These are phyloP conservation scores for Petrocephalus microphthalmus DNA, from an alignment of 2,113 vertebrate species.

Conservation along the genomic window DNA sequence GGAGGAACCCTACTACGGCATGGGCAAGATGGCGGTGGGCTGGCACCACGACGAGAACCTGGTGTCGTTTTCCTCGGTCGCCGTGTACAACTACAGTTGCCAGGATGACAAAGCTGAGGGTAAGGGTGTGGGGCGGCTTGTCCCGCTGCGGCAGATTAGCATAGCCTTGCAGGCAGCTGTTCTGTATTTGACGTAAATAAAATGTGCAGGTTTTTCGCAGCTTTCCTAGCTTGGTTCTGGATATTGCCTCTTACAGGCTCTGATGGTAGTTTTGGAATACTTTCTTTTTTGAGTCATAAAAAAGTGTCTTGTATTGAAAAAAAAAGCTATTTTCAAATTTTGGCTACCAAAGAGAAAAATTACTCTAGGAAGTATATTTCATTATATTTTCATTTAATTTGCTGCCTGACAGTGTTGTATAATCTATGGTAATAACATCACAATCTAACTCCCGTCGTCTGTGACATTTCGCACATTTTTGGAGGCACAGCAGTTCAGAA, in stretches of 20 bases:
- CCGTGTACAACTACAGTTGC: slow-evolving; percentile 88
- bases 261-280: not conserved
- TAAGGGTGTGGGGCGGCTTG: not conserved
- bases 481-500: not conserved
- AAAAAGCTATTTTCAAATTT: not conserved
- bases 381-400: too few relatives aligned
- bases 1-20: slow-evolving; percentile 92
- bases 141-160: not conserved
- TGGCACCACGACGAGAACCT: slow-evolving; percentile 97
- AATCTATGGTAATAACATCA: not conserved
- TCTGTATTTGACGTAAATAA: not conserved
- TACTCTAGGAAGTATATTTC: not conserved
- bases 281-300: not conserved
- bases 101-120: slow-evolving; percentile 63
- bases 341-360: not conserved
- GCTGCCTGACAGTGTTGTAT: not conserved
- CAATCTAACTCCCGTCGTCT: not conserved
- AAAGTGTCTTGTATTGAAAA: not conserved
- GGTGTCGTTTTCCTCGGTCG: slow-evolving; percentile 77
- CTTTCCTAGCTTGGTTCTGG: not conserved
- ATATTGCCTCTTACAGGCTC: not conserved
- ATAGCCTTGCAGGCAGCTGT: not conserved
- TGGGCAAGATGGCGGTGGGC: slow-evolving; percentile 95
- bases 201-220: not conserved
- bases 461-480: not conserved